phyloP scores from a whole-genome alignment of 2,888 invertebrate species.

The Andricus curvator region DNA sequence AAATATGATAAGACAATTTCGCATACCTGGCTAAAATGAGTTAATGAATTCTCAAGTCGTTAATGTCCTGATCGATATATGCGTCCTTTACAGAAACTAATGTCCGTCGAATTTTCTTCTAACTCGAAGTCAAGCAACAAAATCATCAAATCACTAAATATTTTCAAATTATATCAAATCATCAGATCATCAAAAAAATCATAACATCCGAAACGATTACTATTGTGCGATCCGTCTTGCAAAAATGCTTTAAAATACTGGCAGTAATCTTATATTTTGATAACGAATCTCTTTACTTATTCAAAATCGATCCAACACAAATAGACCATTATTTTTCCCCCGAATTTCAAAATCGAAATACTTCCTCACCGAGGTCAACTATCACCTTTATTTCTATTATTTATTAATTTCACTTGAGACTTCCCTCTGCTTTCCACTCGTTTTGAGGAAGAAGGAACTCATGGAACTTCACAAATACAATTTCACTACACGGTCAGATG shows the following conservation, averaged over 20 bases:
- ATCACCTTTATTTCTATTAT: conserved; percentile 8
- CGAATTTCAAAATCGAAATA: background rate
- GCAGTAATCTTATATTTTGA: background rate
- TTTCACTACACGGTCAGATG: background rate
- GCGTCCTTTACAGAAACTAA: background rate
- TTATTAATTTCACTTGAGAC: background rate
- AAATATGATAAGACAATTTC: background rate
- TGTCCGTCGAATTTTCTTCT: background rate
- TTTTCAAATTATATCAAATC: background rate
- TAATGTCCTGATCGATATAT: conserved; percentile 14
- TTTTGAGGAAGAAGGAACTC: background rate
- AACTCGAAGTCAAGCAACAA: background rate
- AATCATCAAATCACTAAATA: background rate
- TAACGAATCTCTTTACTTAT: background rate
- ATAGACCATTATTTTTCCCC: background rate
- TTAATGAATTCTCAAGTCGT: conserved; percentile 19
- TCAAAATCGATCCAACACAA: background rate
- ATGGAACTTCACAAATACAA: background rate
- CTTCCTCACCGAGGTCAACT: background rate
- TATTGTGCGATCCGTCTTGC: background rate
- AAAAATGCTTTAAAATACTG: background rate
- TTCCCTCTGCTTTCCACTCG: background rate
- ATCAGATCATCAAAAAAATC: background rate
- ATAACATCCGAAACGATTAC: background rate
- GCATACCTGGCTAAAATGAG: conserved; percentile 41